Percentiles rank a stretch among this genome's conserved stretches.
Evolutionary conservation across 2,888 invertebrate species (phyloP).

Genomic region (Drosophila testacea): DNA sequence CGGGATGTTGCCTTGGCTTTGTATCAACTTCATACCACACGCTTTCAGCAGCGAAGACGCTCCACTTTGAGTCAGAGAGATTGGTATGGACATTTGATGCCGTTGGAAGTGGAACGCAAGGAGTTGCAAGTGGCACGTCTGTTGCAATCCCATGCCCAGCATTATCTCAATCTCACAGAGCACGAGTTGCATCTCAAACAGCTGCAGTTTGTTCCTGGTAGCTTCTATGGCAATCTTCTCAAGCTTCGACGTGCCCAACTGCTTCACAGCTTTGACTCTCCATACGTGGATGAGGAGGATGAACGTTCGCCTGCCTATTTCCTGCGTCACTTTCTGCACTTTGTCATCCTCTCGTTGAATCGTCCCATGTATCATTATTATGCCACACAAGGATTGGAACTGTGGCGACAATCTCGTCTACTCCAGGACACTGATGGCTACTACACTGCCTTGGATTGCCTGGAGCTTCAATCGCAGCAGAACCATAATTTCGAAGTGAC

Average conservation of each 20-base stretch:
- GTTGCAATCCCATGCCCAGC: conserved; percentile 73
- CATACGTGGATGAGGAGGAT: conserved; percentile 78
- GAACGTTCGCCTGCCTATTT: conserved; percentile 78
- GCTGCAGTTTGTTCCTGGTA: conserved; percentile 28
- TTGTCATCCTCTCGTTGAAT: conserved; percentile 70
- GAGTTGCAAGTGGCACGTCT: conserved; percentile 79
- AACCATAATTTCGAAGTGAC: conserved; percentile 51
- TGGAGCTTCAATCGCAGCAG: conserved; percentile 71
- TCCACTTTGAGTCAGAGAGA: conserved; percentile 60
- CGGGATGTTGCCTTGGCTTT: conserved; percentile 81
- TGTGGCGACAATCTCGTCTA: conserved; percentile 77
- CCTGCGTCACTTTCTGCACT: conserved; percentile 78
- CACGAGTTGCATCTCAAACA: conserved; percentile 50
- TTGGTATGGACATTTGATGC: conserved; percentile 75
- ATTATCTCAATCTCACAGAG: conserved; percentile 61
- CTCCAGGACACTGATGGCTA: conserved; percentile 77
- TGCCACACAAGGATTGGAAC: conserved; percentile 76
- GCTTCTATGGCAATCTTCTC: conserved; percentile 74
- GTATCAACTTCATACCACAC: conserved; percentile 80
- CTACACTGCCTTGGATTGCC: conserved; percentile 81
- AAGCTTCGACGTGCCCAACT: conserved; percentile 61
- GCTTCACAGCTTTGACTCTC: conserved; percentile 60
- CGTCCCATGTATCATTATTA: conserved; percentile 82
- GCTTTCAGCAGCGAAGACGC: conserved; percentile 78
- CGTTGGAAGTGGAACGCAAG: conserved; percentile 65